A percentile compares a stretch with the other conserved stretches of the same genome.
Conservation (phyloP, 2,888 invertebrate species). For the Watsonalla cultraria region DNA sequence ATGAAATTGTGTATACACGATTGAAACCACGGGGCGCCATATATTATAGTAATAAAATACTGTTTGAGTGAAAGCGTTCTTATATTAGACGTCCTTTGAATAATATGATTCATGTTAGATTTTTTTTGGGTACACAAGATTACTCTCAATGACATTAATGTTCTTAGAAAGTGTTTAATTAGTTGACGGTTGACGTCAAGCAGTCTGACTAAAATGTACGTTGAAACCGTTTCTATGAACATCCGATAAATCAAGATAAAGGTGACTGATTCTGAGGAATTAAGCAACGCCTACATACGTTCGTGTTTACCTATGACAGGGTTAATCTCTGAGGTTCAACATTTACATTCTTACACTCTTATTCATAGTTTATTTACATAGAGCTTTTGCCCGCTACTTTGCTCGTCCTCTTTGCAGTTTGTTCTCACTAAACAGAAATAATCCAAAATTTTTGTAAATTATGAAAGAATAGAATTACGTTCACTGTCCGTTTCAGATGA, state of each 20-base stretch:
- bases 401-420: not conserved
- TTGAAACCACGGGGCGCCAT: too few relatives aligned
- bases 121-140: too few relatives aligned
- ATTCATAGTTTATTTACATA: not conserved
- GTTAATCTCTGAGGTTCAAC: not conserved
- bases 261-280: slow-evolving; percentile 12
- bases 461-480: too few relatives aligned
- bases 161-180: slow-evolving; percentile 3
- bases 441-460: too few relatives aligned
- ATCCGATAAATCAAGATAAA: slow-evolving; percentile 36
- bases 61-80: too few relatives aligned
- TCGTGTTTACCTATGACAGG: slow-evolving; percentile 2
- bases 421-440: too few relatives aligned
- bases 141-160: slow-evolving; percentile 4
- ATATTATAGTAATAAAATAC: too few relatives aligned
- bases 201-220: slow-evolving; percentile 25
- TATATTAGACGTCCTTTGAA: too few relatives aligned
- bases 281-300: slow-evolving; percentile 7
- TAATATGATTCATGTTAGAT: too few relatives aligned
- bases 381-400: too few relatives aligned
- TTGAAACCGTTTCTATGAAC: slow-evolving; percentile 19
- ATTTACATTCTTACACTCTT: not conserved
- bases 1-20: too few relatives aligned
- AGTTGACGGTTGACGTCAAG: slow-evolving; percentile 28
- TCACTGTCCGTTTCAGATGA: too few relatives aligned